Percentiles rank a stretch among this genome's conserved stretches.
phyloP scores from a whole-genome alignment of 35 echinoderm and acorn worm genomes.

The Heliocidaris tuberculata region DNA sequence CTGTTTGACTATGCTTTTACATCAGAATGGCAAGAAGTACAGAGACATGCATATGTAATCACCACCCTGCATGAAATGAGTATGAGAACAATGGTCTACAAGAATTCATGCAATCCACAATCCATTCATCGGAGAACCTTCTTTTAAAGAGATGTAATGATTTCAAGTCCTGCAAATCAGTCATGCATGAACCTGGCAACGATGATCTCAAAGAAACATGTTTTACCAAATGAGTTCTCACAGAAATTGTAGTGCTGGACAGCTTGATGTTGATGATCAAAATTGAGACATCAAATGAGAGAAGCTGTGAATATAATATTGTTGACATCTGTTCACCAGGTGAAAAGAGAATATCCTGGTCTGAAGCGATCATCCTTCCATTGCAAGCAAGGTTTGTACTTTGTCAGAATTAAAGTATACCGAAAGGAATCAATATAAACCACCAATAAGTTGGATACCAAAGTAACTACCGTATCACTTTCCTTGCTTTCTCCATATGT shows the following conservation, averaged over 20 bases:
- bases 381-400: too few species aligned
- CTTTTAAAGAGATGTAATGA: not conserved
- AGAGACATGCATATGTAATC: not conserved
- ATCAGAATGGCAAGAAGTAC: not conserved
- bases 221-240: not conserved
- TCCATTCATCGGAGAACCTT: not conserved
- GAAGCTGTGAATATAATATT: not conserved
- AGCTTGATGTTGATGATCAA: not conserved
- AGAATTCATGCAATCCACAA: not conserved
- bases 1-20: not conserved
- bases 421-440: not conserved
- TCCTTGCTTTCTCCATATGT: not conserved
- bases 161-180: not conserved
- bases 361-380: not conserved
- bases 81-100: not conserved
- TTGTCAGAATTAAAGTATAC: not conserved
- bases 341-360: not conserved
- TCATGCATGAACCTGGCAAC: not conserved
- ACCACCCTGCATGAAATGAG: not conserved
- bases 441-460: not conserved
- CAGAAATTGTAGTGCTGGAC: not conserved
- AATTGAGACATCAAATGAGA: not conserved
- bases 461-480: not conserved
- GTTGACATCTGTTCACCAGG: not conserved
- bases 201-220: not conserved